Conservation (phyloP, 2,888 invertebrate genomes). For the Coecobrya sp. region DNA sequence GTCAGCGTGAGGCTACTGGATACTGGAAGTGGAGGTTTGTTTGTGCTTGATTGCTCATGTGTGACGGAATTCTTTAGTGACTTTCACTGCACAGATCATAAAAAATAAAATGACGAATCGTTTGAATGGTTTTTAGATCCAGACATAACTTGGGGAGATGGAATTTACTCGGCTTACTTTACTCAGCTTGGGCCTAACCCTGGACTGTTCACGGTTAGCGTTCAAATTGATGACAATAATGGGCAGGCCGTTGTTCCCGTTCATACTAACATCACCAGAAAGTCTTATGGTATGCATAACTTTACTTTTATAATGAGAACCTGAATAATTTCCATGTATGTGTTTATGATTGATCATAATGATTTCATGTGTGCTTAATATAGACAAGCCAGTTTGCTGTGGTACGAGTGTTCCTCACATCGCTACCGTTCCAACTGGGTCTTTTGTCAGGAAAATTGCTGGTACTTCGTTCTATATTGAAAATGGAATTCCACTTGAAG, state of each 20-base stretch:
- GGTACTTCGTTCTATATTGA: slow-evolving; percentile 86
- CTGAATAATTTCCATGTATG: neutral
- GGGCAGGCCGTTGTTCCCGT: slow-evolving; percentile 86
- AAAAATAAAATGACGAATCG: neutral
- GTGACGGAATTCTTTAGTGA: neutral
- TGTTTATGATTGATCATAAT: neutral
- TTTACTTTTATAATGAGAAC: too few species aligned
- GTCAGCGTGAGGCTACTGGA: slow-evolving; percentile 84
- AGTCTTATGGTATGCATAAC: slow-evolving; percentile 85
- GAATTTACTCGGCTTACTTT: slow-evolving; percentile 88
- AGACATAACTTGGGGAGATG: slow-evolving; percentile 88
- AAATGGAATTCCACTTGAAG: slow-evolving; percentile 84
- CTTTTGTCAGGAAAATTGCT: slow-evolving; percentile 86
- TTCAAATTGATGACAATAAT: slow-evolving; percentile 87
- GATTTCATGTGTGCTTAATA: slow-evolving; percentile 41
- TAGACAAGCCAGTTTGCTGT: slow-evolving; percentile 86
- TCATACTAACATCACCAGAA: slow-evolving; percentile 85
- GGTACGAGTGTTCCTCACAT: slow-evolving; percentile 87
- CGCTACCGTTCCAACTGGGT: slow-evolving; percentile 86
- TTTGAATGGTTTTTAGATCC: slow-evolving; percentile 86
- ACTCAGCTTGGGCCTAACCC: slow-evolving; percentile 87
- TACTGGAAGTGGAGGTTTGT: slow-evolving; percentile 86
- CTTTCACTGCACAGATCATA: neutral
- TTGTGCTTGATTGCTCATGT: slow-evolving; percentile 53
- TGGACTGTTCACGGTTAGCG: slow-evolving; percentile 87